phyloP scores from a whole-genome alignment of 2,797 vertebrate species.

The Pangasius sanitwongsei region DNA sequence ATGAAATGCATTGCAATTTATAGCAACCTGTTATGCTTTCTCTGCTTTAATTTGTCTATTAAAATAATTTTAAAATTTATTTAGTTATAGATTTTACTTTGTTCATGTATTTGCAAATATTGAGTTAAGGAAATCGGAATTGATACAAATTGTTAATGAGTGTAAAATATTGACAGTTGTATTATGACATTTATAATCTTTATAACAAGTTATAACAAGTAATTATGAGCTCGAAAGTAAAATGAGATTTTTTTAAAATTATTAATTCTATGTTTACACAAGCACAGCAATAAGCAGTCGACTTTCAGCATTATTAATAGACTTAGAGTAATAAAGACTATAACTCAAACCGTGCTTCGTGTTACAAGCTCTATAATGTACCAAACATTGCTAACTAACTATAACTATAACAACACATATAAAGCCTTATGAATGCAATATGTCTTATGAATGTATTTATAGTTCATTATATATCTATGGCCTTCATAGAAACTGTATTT shows the following conservation, averaged over 20 bases:
- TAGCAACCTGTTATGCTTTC: too few relatives aligned
- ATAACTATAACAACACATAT: background rate
- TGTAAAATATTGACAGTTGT: too few relatives aligned
- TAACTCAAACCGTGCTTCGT: background rate
- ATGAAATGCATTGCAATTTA: background rate
- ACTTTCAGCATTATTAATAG: background rate
- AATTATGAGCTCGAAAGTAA: background rate
- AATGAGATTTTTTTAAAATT: background rate
- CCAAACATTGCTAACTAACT: background rate
- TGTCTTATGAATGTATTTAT: background rate
- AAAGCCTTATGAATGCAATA: background rate
- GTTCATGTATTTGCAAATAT: background rate
- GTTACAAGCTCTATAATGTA: background rate
- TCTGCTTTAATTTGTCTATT: too few relatives aligned
- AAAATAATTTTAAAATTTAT: background rate
- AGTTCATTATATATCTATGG: background rate
- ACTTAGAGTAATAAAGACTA: background rate
- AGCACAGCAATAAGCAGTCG: background rate
- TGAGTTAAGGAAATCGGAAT: background rate
- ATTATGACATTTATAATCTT: background rate
- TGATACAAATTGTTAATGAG: background rate
- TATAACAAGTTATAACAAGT: background rate
- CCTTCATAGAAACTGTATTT: slow-evolving; percentile 7
- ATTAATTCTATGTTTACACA: background rate
- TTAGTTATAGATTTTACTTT: background rate